phyloP scores from a whole-genome alignment of 2,888 invertebrate genomes.

The Idaea biselata region DNA sequence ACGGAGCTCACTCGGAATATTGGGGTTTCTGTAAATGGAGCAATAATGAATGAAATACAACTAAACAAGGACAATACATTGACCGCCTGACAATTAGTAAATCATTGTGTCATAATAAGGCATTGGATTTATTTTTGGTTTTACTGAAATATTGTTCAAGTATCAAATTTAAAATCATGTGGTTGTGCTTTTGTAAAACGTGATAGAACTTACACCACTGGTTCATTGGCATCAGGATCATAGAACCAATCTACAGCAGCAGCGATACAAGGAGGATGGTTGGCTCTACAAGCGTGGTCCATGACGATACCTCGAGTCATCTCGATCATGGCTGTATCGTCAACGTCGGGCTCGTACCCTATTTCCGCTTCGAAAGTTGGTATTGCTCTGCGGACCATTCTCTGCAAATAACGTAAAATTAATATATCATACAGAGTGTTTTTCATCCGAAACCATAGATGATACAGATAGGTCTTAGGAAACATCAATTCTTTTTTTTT shows the following conservation, averaged over 20 bases:
- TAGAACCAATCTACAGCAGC: conserved; percentile 71
- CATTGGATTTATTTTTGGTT: too few relatives aligned
- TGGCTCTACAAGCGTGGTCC: conserved; percentile 66
- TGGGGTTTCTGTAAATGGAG: conserved; percentile 51
- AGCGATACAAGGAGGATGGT: conserved; percentile 64
- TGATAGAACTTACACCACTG: conserved; percentile 52
- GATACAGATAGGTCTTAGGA: too few relatives aligned
- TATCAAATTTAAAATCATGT: too few relatives aligned
- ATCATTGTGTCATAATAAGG: too few relatives aligned
- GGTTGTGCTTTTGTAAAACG: not conserved
- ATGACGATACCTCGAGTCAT: conserved; percentile 67
- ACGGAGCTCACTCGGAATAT: conserved; percentile 75
- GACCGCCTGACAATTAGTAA: not conserved
- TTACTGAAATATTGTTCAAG: too few relatives aligned
- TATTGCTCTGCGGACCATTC: conserved; percentile 61
- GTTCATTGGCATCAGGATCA: conserved; percentile 44
- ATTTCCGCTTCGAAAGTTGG: conserved; percentile 51
- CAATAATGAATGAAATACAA: not conserved
- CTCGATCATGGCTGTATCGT: conserved; percentile 56
- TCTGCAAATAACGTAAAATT: conserved; percentile 36
- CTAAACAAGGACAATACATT: too few relatives aligned
- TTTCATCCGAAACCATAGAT: too few relatives aligned
- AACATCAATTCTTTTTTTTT: too few relatives aligned
- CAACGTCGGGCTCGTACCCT: conserved; percentile 53
- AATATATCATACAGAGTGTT: too few relatives aligned